These are phyloP conservation scores for Phycodurus eques DNA, from an alignment of 2,113 vertebrate species.

Conservation along the genomic window DNA sequence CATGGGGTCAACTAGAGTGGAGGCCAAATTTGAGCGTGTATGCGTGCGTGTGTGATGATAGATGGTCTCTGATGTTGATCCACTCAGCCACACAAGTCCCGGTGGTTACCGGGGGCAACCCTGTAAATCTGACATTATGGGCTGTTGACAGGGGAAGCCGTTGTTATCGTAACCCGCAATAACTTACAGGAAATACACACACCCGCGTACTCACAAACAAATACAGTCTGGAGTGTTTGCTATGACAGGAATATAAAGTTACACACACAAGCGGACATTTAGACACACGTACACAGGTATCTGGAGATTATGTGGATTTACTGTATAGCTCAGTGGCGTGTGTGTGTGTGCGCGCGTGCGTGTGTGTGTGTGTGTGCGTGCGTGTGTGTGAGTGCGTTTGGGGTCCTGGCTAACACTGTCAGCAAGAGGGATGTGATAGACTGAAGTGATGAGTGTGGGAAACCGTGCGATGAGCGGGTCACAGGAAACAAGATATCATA, in stretches of 20 bases:
- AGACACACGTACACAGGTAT: conserved; percentile 25
- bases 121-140: conserved; percentile 95
- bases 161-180: conserved; percentile 97
- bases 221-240: conserved; percentile 63
- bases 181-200: conserved; percentile 79
- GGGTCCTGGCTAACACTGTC: conserved; percentile 24
- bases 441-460: conserved; percentile 72
- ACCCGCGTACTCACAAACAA: conserved; percentile 8
- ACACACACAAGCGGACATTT: conserved; percentile 17
- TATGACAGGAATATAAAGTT: conserved; percentile 77
- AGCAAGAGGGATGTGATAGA: conserved; percentile 49
- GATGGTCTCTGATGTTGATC: conserved; percentile 81
- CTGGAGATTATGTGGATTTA: conserved; percentile 51
- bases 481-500: conserved; percentile 69
- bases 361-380: conserved; percentile 6
- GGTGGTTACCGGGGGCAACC: conserved; percentile 78
- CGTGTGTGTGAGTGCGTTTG: conserved; percentile 23
- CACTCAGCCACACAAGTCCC: conserved; percentile 76
- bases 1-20: no score
- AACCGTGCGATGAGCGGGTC: conserved; percentile 59
- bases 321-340: conserved; percentile 12
- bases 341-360: conserved; percentile 7
- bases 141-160: conserved; percentile 96
- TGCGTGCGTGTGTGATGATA: conserved; percentile 66
- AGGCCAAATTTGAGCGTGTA: conserved; percentile 7